A percentile compares a stretch with the other conserved stretches of the same genome.
phyloP scores from a whole-genome alignment of 2,888 invertebrate species.

The Watsonalla cultraria region DNA sequence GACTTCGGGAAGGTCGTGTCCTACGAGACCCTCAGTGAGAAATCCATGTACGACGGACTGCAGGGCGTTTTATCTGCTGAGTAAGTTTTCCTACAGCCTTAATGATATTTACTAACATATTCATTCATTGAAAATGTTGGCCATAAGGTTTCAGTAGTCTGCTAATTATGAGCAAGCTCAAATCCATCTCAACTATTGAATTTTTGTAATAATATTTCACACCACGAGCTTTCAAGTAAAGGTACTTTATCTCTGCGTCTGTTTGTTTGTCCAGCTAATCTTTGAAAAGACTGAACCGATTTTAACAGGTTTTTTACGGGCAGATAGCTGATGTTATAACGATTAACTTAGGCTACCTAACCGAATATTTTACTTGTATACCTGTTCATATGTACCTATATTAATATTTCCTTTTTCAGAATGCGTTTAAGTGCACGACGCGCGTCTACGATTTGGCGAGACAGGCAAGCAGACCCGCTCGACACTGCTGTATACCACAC shows the following conservation, averaged over 20 bases:
- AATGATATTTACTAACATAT: no score
- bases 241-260: neutral
- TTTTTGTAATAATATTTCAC: neutral
- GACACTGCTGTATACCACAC: constrained; percentile 79
- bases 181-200: no score
- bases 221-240: neutral
- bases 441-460: constrained; percentile 72
- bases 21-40: constrained; percentile 71
- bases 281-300: no score
- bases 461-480: constrained; percentile 70
- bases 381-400: neutral
- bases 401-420: constrained; percentile 46
- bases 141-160: neutral
- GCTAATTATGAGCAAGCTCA: neutral
- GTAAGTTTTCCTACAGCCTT: constrained; percentile 55
- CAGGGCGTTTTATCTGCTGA: constrained; percentile 71
- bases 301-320: no score
- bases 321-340: no score
- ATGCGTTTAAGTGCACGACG: constrained; percentile 60
- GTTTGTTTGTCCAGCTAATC: no score
- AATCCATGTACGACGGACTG: constrained; percentile 68
- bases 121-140: no score
- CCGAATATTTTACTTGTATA: neutral
- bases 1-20: constrained; percentile 74
- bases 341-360: neutral